Conservation (phyloP, 2,888 invertebrate species). For the Antheraea assamensis region DNA sequence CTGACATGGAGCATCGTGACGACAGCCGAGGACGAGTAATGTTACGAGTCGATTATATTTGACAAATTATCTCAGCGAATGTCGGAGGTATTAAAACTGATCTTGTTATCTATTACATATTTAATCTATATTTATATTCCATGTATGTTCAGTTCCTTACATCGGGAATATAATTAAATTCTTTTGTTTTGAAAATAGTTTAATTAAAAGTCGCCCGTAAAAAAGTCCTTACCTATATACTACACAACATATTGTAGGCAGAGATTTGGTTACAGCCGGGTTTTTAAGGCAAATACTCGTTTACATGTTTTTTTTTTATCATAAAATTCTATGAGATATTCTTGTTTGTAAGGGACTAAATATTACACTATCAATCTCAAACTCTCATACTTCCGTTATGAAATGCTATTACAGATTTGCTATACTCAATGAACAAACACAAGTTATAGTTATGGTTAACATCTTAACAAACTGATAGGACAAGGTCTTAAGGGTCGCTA, state of each 20-base stretch:
- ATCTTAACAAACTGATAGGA: neutral
- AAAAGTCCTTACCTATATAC: neutral
- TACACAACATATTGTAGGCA: neutral
- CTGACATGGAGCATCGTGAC: neutral
- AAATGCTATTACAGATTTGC: neutral
- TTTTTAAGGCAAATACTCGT: neutral
- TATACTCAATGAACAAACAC: neutral
- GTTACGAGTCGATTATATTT: neutral
- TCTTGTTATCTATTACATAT: neutral
- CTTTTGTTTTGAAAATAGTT: neutral
- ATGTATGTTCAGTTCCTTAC: neutral
- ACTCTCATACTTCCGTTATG: neutral
- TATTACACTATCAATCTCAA: neutral
- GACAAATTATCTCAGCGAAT: neutral
- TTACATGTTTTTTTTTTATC: neutral
- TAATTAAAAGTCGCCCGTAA: neutral
- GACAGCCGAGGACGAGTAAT: neutral
- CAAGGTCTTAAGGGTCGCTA: constrained; percentile 6
- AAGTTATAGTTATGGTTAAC: neutral
- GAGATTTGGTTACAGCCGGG: neutral
- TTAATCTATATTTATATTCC: neutral
- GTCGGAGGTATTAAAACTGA: neutral
- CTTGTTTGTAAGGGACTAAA: neutral
- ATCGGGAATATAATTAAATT: neutral
- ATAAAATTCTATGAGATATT: neutral